These are phyloP conservation scores for Chelonus insularis DNA, from an alignment of 1,140 invertebrate genomes.

Conservation along the genomic window DNA sequence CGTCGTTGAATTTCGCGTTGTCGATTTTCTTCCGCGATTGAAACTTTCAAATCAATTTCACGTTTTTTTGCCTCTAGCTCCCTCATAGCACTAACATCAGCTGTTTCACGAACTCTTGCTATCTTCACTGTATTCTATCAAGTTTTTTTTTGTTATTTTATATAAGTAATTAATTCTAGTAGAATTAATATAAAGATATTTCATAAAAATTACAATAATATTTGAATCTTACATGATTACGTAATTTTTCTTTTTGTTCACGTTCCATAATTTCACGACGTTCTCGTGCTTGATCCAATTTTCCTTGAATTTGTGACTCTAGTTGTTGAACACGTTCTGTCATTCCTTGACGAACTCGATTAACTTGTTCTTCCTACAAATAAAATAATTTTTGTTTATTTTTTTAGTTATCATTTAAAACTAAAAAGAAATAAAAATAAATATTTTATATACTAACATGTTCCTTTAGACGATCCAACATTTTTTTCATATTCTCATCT, in stretches of 20 bases:
- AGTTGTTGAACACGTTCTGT: constrained; percentile 68
- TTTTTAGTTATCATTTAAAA: too few species aligned
- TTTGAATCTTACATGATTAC: constrained; percentile 74
- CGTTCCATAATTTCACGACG: constrained; percentile 71
- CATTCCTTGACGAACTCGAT: constrained; percentile 68
- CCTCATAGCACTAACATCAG: constrained; percentile 66
- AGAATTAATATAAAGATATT: constrained; percentile 22
- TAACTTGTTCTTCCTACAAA: constrained; percentile 73
- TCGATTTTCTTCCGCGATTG: constrained; percentile 74
- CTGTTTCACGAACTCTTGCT: constrained; percentile 70
- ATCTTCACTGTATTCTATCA: constrained; percentile 71
- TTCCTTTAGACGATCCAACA: constrained; percentile 84
- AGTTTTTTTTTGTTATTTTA: too few species aligned
- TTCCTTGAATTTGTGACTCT: constrained; percentile 71
- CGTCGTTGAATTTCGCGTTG: constrained; percentile 80
- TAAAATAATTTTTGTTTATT: constrained; percentile 21
- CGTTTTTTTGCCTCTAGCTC: constrained; percentile 71
- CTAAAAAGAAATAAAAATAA: constrained; percentile 1
- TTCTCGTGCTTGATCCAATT: constrained; percentile 71
- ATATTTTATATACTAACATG: constrained; percentile 70
- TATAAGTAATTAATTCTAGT: constrained; percentile 32
- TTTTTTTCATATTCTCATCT: constrained; percentile 84
- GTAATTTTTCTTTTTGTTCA: constrained; percentile 74
- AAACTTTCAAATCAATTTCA: constrained; percentile 57
- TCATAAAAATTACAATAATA: constrained; percentile 18